A percentile compares a stretch with the other conserved stretches of the same genome.
Evolutionary conservation across 1,140 invertebrate species (phyloP).

Genomic region (Neotoxoptera formosana): DNA sequence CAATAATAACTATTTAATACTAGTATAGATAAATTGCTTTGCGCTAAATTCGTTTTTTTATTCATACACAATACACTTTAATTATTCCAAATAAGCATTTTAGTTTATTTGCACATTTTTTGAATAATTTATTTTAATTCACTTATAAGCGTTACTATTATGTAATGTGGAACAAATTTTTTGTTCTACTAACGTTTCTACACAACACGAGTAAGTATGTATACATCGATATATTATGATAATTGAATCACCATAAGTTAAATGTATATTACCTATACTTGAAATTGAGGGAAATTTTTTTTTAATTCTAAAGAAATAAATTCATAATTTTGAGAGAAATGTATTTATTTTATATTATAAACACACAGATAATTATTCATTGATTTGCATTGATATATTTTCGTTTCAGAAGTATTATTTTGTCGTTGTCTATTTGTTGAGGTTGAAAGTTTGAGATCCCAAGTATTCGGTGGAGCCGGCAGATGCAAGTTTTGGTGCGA

Average conservation of each 20-base stretch:
- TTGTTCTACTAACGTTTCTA: background rate
- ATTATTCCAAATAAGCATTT: background rate
- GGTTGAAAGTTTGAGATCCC: background rate
- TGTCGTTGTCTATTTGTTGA: background rate
- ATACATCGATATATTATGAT: background rate
- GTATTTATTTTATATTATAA: slow-evolving; percentile 1
- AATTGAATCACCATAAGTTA: background rate
- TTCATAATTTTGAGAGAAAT: background rate
- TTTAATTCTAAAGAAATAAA: background rate
- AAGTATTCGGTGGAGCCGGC: background rate
- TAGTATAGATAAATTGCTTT: background rate
- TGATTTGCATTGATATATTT: background rate
- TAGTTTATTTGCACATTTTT: background rate
- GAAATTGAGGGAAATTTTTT: background rate
- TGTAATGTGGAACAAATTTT: background rate
- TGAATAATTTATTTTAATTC: background rate
- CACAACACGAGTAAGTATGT: background rate
- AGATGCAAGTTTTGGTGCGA: background rate
- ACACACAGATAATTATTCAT: background rate
- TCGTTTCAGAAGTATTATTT: background rate
- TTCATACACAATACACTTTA: background rate
- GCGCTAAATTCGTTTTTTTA: background rate
- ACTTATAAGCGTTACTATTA: background rate
- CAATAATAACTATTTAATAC: background rate
- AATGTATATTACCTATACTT: background rate